phyloP scores from a whole-genome alignment of 1,140 invertebrate genomes.

The Glomeris maerens region DNA sequence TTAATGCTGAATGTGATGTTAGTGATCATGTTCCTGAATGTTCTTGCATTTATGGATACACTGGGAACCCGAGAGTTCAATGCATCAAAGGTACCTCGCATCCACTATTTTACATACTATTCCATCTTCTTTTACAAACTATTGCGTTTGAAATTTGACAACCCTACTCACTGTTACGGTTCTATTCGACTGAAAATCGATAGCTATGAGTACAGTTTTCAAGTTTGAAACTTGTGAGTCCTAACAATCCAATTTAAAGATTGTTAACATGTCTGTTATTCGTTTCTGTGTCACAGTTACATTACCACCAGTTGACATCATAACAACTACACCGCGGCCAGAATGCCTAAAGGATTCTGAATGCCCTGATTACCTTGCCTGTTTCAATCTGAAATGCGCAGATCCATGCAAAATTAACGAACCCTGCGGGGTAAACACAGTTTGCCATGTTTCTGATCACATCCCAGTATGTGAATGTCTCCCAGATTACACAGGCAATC shows the following conservation, averaged over 20 bases:
- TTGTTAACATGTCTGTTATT: not conserved
- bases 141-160: not conserved
- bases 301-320: too few relatives aligned
- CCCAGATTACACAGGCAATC: conserved; percentile 22
- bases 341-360: conserved; percentile 29
- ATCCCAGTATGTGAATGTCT: conserved; percentile 24
- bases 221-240: conserved; percentile 18
- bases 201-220: conserved; percentile 19
- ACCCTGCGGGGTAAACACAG: conserved; percentile 26
- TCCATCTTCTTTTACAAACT: not conserved
- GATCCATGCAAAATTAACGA: conserved; percentile 36
- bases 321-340: too few relatives aligned
- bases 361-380: conserved; percentile 55
- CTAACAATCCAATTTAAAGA: not conserved
- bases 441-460: conserved; percentile 24
- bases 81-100: conserved; percentile 5
- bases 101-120: not conserved
- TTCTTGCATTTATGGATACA: conserved; percentile 24
- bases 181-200: conserved; percentile 25
- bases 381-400: conserved; percentile 45
- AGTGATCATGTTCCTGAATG: conserved; percentile 24
- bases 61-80: conserved; percentile 21
- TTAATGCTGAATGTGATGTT: conserved; percentile 23
- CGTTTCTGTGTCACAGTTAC: not conserved
- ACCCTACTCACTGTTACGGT: not conserved